A percentile compares a stretch with the other conserved stretches of the same genome.
Conservation (phyloP, 2,113 vertebrate species). For the Hoplias malabaricus region DNA sequence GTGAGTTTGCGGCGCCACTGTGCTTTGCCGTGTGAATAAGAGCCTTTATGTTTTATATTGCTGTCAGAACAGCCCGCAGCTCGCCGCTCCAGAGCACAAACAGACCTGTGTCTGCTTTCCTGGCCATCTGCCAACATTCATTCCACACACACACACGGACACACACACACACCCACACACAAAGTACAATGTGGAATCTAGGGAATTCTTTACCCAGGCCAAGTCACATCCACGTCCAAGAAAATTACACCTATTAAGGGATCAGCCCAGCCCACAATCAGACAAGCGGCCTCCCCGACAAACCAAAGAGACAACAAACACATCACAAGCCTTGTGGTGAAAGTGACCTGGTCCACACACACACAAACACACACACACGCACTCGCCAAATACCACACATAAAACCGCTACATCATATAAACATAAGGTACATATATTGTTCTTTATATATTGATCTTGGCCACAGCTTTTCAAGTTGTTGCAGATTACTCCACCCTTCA, state of each 20-base stretch:
- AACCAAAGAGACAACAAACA: slow-evolving; percentile 41
- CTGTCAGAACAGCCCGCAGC: slow-evolving; percentile 58
- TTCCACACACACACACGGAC: slow-evolving; percentile 37
- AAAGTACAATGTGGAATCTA: slow-evolving; percentile 63
- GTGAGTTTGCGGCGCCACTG: slow-evolving; percentile 46
- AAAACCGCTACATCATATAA: not conserved
- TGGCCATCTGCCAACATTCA: slow-evolving; percentile 50
- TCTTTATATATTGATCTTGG: not conserved
- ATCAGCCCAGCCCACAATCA: slow-evolving; percentile 65
- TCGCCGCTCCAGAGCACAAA: slow-evolving; percentile 52
- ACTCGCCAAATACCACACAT: slow-evolving; percentile 1
- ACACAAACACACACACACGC: slow-evolving; percentile 36
- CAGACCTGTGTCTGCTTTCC: slow-evolving; percentile 55
- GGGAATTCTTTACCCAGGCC: slow-evolving; percentile 69
- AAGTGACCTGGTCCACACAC: slow-evolving; percentile 14
- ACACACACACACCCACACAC: slow-evolving; percentile 16
- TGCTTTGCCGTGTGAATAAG: slow-evolving; percentile 55
- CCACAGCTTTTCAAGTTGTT: not conserved
- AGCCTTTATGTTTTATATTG: slow-evolving; percentile 58
- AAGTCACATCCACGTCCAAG: slow-evolving; percentile 67
- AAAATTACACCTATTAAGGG: slow-evolving; percentile 73
- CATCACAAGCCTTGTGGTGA: slow-evolving; percentile 32
- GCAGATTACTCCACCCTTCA: not conserved
- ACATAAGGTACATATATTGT: not conserved
- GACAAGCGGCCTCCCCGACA: slow-evolving; percentile 42